Base-by-base conservation (phyloP, 1,140 invertebrate species). In the Panulirus ornatus region DNA sequence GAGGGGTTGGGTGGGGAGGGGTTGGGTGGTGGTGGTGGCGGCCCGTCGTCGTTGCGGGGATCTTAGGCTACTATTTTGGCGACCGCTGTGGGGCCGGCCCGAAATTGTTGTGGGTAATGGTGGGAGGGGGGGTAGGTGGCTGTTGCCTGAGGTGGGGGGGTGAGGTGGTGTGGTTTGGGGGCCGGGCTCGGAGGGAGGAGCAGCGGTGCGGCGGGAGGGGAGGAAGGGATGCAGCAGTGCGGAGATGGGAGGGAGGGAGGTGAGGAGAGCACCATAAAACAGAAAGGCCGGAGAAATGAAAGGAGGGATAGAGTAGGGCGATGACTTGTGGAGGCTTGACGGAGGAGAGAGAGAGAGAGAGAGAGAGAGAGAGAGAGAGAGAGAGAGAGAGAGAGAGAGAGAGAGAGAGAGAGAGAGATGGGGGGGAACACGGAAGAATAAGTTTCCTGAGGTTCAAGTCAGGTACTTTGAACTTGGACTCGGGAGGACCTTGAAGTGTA, bases 331-430 rank as follows among this genome's bases (percentile, higher is more conserved):
- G 6, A 38, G 36, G 3, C 8, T 8, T 34, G 71, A 38, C 30
- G 8, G 36, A 5, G 11, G 1, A n/a, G 11, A 81, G 2, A 79
- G 11, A 14, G 19, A 16, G 19, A 54, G 44, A 47, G 42, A 51
- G 71, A 75, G 42, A 51, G 44, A 79, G 75, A 78, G 75, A 47
- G 34, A 78, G 38, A 78, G 27, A 22, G 75, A 78, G 75, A 78
- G 8, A n/a, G 71, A 40, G 11, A 38, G n/a, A n/a, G 5, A 76
- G 34, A 42, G 40, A 42, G 73, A 42, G 73, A 76, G 73, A 34
- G 40, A 76, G 63, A 34, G 63, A 66, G 63, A 34, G 63, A 34
- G 63, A 34, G 22, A 27, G 63, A 34, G 63, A 19, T 27, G 5
- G 22, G 22, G 22, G 51, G 51, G 5, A 66, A 34, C 3, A 66